Evolutionary conservation across 2,113 vertebrate species (phyloP).

Genomic region (Ardeotis arabs): DNA sequence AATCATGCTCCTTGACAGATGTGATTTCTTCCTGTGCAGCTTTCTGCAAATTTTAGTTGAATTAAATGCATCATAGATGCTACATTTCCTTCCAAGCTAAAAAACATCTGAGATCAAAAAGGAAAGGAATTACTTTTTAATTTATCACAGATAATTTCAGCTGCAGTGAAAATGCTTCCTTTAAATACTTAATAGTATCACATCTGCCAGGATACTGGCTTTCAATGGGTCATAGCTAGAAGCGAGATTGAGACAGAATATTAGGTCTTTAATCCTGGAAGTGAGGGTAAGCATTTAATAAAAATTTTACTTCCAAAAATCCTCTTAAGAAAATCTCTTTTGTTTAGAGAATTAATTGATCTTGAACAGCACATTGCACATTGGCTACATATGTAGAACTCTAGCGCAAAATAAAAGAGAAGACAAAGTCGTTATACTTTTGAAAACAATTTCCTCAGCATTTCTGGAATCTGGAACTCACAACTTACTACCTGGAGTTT

Average conservation of each 20-base stretch:
- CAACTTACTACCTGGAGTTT: background rate
- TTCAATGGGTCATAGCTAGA: background rate
- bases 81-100: background rate
- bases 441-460: background rate
- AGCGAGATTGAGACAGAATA: background rate
- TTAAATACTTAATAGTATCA: background rate
- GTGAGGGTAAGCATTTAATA: background rate
- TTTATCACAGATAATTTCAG: background rate
- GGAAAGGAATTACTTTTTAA: background rate
- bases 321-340: background rate
- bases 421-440: background rate
- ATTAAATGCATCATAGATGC: background rate
- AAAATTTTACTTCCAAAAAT: background rate
- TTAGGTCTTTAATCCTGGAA: background rate
- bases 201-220: background rate
- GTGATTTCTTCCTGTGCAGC: background rate
- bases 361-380: background rate
- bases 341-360: background rate
- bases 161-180: background rate
- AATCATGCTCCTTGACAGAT: conserved; percentile 2
- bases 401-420: background rate
- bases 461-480: background rate
- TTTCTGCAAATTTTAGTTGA: conserved; percentile 2
- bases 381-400: background rate
- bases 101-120: background rate